Base-by-base conservation (phyloP, 2,888 invertebrate genomes). In the Synanthedon formicaeformis region DNA sequence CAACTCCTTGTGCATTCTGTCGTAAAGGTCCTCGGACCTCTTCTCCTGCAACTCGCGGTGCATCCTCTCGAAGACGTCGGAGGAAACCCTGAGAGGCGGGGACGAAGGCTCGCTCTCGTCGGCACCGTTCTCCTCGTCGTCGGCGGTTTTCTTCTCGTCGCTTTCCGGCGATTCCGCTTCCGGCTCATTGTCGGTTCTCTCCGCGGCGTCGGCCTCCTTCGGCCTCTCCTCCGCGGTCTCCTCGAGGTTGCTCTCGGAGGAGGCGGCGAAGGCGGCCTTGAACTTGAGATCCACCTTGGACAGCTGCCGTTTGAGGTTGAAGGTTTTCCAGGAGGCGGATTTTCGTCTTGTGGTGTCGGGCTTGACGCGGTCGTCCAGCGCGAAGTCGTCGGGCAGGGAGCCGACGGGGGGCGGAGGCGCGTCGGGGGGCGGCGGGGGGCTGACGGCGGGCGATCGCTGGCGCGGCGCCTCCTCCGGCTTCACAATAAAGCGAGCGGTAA, bases 291-390 rank as follows among this genome's bases (percentile, higher is more conserved):
- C 93, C 61, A 94, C 94, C 80, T 90, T 93, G 58, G 93, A 94
- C 64, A 95, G 89, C 80, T 94, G 94, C 64, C 94, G 91, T 78
- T 95, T 95, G 56, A 95, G 87, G 76, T 92, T 93, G 85, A 94
- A 94, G 56, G 91, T 90, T 78, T 93, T 94, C 93, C 94, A 94
- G 55, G 89, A 78, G 60, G 91, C 89, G 40, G 92, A 92, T 65
- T 92, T 91, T 62, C 92, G 89, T 57, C 92, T 79, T 45, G 77
- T 78, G 48, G 76, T 65, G 67, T 89, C 89, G 57, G 81, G 81
- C 62, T 75, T 80, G 45, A 13, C 12, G 49, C 49, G 49, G 57
- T 67, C 67, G 49, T 65, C 62, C n/a, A 60, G 57, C 40, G 68
- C 61, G 55, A 67, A 69, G 64, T 69, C 82, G 54, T 60, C 81